Evolutionary conservation across 1,140 invertebrate genomes (phyloP).

Genomic region (Sminthurides bifidus): DNA sequence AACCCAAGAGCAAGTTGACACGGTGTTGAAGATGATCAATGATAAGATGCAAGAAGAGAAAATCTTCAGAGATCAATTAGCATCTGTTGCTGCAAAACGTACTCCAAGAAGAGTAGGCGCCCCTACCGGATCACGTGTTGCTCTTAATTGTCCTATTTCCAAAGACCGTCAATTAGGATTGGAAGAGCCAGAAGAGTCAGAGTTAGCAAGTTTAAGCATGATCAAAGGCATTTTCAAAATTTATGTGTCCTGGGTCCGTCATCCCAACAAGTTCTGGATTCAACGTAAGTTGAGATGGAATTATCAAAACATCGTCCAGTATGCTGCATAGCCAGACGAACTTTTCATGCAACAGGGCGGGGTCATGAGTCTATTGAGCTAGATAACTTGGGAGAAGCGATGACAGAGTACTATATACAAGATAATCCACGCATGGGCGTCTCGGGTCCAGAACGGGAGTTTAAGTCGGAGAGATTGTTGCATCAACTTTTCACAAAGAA

Average conservation of each 20-base stretch:
- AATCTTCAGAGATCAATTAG: conserved; percentile 6
- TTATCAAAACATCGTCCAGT: no score
- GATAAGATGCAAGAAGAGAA: conserved; percentile 27
- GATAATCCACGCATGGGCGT: not conserved
- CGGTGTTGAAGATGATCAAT: conserved; percentile 11
- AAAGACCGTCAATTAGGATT: not conserved
- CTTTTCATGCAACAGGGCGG: no score
- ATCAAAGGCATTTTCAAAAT: conserved; percentile 18
- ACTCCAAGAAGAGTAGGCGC: conserved; percentile 11
- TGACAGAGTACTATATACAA: conserved; percentile 24
- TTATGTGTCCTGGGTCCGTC: conserved; percentile 27
- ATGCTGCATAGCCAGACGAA: no score
- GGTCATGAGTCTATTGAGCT: conserved; percentile 20
- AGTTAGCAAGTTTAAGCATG: not conserved
- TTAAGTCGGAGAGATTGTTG: conserved; percentile 25
- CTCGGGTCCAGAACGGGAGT: not conserved
- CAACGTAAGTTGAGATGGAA: conserved; percentile 14
- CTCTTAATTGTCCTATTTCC: no score
- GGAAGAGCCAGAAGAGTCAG: conserved; percentile 6
- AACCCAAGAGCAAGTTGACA: conserved; percentile 22
- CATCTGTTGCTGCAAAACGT: conserved; percentile 7
- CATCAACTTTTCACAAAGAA: conserved; percentile 20
- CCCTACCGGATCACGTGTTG: not conserved
- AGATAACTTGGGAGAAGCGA: conserved; percentile 23
- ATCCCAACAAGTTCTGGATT: conserved; percentile 29